phyloP scores from a whole-genome alignment of 2,797 vertebrate species.

The Tiaroga cobitis region DNA sequence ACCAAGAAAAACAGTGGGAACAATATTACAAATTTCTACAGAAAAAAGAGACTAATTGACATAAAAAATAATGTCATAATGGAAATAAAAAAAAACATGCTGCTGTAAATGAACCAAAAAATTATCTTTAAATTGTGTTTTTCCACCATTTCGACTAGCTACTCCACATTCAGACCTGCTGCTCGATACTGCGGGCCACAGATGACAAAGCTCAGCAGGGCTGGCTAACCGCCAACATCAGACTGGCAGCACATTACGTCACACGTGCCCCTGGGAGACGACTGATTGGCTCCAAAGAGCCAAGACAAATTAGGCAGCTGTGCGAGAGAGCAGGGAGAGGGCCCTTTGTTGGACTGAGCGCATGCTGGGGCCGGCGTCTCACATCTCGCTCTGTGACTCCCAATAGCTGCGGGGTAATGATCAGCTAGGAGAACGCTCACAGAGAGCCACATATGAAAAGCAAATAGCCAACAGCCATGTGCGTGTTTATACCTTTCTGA shows the following conservation, averaged over 20 bases:
- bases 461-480: slow-evolving; percentile 4
- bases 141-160: neutral
- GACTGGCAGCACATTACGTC: slow-evolving; percentile 72
- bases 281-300: slow-evolving; percentile 70
- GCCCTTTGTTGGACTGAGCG: slow-evolving; percentile 65
- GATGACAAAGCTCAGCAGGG: slow-evolving; percentile 70
- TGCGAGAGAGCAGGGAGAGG: slow-evolving; percentile 72
- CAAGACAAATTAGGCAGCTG: slow-evolving; percentile 79
- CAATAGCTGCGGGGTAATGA: slow-evolving; percentile 50
- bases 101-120: neutral
- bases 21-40: no score
- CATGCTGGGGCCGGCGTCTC: slow-evolving; percentile 46
- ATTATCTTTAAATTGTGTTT: neutral
- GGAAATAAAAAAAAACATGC: neutral
- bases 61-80: neutral
- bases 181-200: slow-evolving; percentile 68
- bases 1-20: no score
- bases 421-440: slow-evolving; percentile 14
- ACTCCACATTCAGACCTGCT: slow-evolving; percentile 28
- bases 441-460: slow-evolving; percentile 15
- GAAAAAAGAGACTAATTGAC: neutral
- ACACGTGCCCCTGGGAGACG: slow-evolving; percentile 69
- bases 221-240: slow-evolving; percentile 68
- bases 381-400: slow-evolving; percentile 49
- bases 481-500: slow-evolving; percentile 10